Evolutionary conservation across 1,140 invertebrate species (phyloP).

Genomic region (Drosophila kohkoa): DNA sequence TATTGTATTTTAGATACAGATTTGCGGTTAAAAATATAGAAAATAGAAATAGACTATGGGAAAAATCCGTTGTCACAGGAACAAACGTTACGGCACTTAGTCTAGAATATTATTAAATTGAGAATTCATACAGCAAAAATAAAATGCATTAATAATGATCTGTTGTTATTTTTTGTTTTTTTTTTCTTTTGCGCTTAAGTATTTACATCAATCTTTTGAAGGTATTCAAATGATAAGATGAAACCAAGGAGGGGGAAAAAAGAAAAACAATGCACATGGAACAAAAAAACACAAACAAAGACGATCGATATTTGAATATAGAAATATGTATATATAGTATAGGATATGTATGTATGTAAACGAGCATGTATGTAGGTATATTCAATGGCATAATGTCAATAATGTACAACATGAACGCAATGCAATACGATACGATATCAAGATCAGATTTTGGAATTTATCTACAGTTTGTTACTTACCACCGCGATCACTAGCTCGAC

Average conservation of each 20-base stretch:
- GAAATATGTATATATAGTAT: constrained; percentile 14
- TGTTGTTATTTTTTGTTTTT: background rate
- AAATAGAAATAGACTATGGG: constrained; percentile 16
- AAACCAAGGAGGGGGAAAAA: constrained; percentile 16
- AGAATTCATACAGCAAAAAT: constrained; percentile 23
- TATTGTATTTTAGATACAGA: constrained; percentile 36
- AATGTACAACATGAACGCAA: constrained; percentile 70
- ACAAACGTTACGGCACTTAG: constrained; percentile 52
- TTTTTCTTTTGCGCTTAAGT: constrained; percentile 15
- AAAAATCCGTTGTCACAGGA: constrained; percentile 48
- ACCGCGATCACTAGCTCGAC: constrained; percentile 92
- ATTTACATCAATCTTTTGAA: constrained; percentile 58
- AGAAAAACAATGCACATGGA: constrained; percentile 67
- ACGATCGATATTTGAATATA: constrained; percentile 57
- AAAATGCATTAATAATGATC: constrained; percentile 21
- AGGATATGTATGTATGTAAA: constrained; percentile 22
- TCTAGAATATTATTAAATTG: constrained; percentile 20
- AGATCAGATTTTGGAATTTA: constrained; percentile 4
- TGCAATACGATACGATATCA: constrained; percentile 31
- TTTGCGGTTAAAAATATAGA: constrained; percentile 17
- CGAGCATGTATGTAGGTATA: constrained; percentile 27
- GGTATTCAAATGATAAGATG: constrained; percentile 20
- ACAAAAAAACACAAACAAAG: constrained; percentile 51
- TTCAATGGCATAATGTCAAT: constrained; percentile 35
- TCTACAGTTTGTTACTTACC: constrained; percentile 87